Evolutionary conservation across 2,113 vertebrate genomes (phyloP), one percentile per base, ranked within the genome.

Genomic region (Psilopogon haemacephalus): DNA sequence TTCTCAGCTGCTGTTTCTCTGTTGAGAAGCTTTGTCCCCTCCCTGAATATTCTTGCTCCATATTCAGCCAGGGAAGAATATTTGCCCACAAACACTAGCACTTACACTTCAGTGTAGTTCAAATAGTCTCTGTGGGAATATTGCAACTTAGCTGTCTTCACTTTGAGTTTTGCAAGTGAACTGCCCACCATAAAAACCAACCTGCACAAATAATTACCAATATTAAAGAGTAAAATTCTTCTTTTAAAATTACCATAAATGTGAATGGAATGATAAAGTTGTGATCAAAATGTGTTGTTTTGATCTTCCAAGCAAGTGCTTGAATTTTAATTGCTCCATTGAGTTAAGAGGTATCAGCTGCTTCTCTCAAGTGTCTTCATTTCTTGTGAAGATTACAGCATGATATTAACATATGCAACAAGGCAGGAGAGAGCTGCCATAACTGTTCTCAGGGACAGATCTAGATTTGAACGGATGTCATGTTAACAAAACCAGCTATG

Each of bases 341-440:
- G 74, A 95, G 84, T 60, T 79, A 93, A 95, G 93, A 93, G 52
- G 70, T n/a, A 86, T 90, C 85, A 95, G 91, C 89, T 90, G 93
- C 65, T 90, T 59, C 93, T 63, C 78, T 86, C 56, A 64, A 95
- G 55, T 32, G 60, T 63, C 74, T 69, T 65, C n/a, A 81, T 82
- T 73, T 69, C 63, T 83, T 88, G 63, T 93, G 60, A 95, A 90
- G 90, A 86, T 68, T 76, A 58, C 26, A 68, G 72, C 50, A 77
- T 44, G 48, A 42, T 8, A 69, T 76, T 91, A 83, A 88, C 90
- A 86, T 58, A 84, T 7, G 48, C 62, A 85, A 46, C 23, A 65
- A 88, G 77, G 69, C 82, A 87, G 30, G 26, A 67, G 40, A 80
- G n/a, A 93, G 81, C 58, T 69, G 75, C 28, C 8, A 5, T 23